phyloP scores from a whole-genome alignment of 2,113 vertebrate species.

The Festucalex cinctus region DNA sequence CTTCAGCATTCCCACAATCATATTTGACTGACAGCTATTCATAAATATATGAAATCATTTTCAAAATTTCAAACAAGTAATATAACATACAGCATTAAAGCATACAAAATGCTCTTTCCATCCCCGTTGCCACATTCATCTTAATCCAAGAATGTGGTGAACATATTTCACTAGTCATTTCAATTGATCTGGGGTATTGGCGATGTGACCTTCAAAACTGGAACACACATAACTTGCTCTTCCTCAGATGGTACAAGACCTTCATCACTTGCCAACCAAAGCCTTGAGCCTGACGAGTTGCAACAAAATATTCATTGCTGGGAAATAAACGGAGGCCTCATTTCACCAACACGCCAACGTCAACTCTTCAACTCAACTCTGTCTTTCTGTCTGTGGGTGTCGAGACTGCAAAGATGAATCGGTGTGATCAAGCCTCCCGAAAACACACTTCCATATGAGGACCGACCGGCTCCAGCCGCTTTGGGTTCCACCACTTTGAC shows the following conservation, averaged over 20 bases:
- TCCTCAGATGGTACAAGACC: slow-evolving; percentile 18
- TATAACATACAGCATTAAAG: slow-evolving; percentile 3
- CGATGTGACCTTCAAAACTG: slow-evolving; percentile 36
- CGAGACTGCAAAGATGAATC: slow-evolving; percentile 49
- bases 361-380: slow-evolving; percentile 18
- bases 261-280: slow-evolving; percentile 23
- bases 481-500: slow-evolving; percentile 54
- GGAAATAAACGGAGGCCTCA: slow-evolving; percentile 36
- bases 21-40: slow-evolving; percentile 20
- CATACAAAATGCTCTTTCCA: slow-evolving; percentile 18
- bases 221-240: slow-evolving; percentile 25
- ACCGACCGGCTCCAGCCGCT: slow-evolving; percentile 11
- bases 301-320: slow-evolving; percentile 20
- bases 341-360: slow-evolving; percentile 33
- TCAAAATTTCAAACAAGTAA: slow-evolving; percentile 16
- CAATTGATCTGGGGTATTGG: slow-evolving; percentile 34
- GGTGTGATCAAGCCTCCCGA: slow-evolving; percentile 39
- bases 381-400: slow-evolving; percentile 36
- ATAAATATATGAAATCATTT: slow-evolving; percentile 9
- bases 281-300: slow-evolving; percentile 23
- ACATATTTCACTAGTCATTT: slow-evolving; percentile 42
- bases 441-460: slow-evolving; percentile 39
- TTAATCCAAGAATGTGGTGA: slow-evolving; percentile 45
- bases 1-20: background rate
- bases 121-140: slow-evolving; percentile 16